Evolutionary conservation across 2,888 invertebrate genomes (phyloP).

Genomic region (Microctonus hyperodae): DNA sequence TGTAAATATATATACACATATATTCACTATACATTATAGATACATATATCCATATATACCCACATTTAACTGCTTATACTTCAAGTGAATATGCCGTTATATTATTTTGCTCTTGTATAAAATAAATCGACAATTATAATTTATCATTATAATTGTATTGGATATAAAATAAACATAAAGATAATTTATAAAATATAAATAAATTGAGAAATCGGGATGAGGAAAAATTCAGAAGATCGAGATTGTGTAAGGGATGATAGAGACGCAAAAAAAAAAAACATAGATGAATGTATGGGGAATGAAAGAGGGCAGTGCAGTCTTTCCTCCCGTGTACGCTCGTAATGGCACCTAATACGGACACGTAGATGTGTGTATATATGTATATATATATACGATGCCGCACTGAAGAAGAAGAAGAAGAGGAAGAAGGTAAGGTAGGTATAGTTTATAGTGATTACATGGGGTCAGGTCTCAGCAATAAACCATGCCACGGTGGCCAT

Average conservation of each 20-base stretch:
- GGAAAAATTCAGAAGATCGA: background rate
- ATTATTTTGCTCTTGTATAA: conserved; percentile 17
- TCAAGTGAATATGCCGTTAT: background rate
- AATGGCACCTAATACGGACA: conserved; percentile 61
- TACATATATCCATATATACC: background rate
- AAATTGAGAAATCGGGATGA: background rate
- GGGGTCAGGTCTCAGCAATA: conserved; percentile 62
- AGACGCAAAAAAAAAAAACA: conserved; percentile 18
- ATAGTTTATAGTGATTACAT: conserved; percentile 63
- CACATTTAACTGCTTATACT: conserved; percentile 1
- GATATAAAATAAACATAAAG: too few species aligned
- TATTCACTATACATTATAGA: too few species aligned
- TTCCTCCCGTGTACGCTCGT: conserved; percentile 45
- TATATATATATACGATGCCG: conserved; percentile 34
- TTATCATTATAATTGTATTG: too few species aligned
- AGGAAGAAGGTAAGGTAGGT: conserved; percentile 54
- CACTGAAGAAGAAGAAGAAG: conserved; percentile 19
- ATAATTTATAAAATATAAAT: background rate
- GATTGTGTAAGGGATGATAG: background rate
- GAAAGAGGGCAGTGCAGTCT: conserved; percentile 38
- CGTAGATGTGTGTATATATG: conserved; percentile 47
- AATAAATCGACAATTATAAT: conserved; percentile 1
- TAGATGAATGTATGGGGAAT: conserved; percentile 19
- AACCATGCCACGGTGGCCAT: conserved; percentile 61
- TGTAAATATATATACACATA: conserved; percentile 3